Evolutionary conservation across 2,797 vertebrate genomes (phyloP).

Genomic region (Iguana delicatissima): DNA sequence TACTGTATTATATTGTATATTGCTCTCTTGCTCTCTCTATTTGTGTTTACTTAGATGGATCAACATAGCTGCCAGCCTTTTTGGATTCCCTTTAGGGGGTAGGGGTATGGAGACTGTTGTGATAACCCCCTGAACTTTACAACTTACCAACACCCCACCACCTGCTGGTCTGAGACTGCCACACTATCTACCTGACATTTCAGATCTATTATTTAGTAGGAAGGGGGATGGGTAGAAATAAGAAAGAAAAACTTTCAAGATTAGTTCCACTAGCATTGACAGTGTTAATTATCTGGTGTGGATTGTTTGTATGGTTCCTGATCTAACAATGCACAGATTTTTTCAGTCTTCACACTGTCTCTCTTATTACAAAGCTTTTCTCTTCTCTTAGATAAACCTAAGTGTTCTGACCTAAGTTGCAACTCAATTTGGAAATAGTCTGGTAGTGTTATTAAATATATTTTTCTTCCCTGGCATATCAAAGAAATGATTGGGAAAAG

Average conservation of each 20-base stretch:
- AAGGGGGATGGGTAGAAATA: no score
- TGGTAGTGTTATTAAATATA: neutral
- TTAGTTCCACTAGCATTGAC: neutral
- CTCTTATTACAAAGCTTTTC: neutral
- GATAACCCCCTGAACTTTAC: neutral
- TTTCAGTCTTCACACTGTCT: neutral
- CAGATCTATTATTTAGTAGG: neutral
- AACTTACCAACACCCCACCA: neutral
- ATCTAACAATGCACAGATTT: neutral
- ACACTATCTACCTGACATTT: neutral
- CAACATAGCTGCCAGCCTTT: neutral
- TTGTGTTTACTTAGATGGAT: neutral
- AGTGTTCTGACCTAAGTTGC: neutral
- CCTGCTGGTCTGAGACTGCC: neutral
- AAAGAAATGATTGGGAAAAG: neutral
- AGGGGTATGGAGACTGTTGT: neutral
- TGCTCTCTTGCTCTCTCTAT: no score
- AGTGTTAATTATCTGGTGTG: neutral
- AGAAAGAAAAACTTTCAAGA: neutral
- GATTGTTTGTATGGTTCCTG: neutral
- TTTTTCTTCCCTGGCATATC: neutral
- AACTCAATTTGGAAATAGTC: neutral
- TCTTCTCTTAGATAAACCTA: neutral
- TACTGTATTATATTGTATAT: neutral
- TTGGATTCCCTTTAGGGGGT: neutral